A percentile compares a stretch with the other conserved stretches of the same genome.
Conservation (phyloP, 2,888 invertebrate species). For the Brachyptera risi region DNA sequence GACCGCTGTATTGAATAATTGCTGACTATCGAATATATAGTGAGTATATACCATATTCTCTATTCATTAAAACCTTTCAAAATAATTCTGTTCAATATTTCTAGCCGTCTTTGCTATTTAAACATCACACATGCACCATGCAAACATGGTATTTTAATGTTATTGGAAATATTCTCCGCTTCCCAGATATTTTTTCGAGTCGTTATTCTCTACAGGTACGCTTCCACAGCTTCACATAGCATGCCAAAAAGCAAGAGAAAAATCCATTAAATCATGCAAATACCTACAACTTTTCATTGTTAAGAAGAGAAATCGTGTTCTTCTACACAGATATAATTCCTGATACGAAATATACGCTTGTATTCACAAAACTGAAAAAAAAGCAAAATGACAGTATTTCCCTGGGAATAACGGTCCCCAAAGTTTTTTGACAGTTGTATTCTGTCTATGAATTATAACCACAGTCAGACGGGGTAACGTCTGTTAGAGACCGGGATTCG, state of each 20-base stretch:
- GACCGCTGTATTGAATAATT: no score
- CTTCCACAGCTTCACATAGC: no score
- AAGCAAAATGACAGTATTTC: background rate
- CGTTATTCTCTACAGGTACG: no score
- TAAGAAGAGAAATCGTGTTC: background rate
- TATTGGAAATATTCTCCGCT: no score
- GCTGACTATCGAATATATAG: no score
- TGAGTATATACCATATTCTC: no score
- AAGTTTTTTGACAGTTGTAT: background rate
- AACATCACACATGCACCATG: no score
- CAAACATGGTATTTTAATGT: no score
- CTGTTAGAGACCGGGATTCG: background rate
- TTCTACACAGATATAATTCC: background rate
- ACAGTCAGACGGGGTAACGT: background rate
- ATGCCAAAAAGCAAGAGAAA: background rate
- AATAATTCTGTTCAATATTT: no score
- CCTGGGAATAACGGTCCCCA: background rate
- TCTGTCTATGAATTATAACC: background rate
- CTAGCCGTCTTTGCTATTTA: no score
- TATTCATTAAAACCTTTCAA: no score
- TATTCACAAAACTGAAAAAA: background rate
- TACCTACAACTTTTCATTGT: background rate
- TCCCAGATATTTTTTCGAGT: no score
- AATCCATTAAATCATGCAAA: background rate
- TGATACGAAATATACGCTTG: background rate